Percentiles rank a stretch among this genome's conserved stretches.
phyloP scores from a whole-genome alignment of 2,113 vertebrate genomes.

The Plecotus auritus region DNA sequence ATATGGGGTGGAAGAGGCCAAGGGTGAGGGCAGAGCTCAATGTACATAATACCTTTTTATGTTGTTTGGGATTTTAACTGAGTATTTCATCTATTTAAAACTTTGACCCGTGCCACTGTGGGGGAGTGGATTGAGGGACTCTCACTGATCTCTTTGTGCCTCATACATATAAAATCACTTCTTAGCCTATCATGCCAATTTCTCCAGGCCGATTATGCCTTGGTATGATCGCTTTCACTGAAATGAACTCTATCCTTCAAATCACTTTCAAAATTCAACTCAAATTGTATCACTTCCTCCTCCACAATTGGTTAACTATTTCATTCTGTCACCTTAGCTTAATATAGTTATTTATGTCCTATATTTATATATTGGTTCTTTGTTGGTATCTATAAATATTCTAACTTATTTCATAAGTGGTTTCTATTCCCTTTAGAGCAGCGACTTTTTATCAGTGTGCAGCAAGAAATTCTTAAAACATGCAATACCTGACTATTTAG shows the following conservation, averaged over 20 bases:
- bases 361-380: not conserved
- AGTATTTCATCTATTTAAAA: not conserved
- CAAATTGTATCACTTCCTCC: not conserved
- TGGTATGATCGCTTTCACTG: not conserved
- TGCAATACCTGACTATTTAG: not conserved
- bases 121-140: not conserved
- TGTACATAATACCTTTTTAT: not conserved
- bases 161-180: not conserved
- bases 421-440: slow-evolving; percentile 1
- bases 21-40: not conserved
- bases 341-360: not conserved
- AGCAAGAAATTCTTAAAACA: not conserved
- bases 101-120: not conserved
- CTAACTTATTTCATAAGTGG: slow-evolving; percentile 33
- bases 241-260: not conserved
- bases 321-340: slow-evolving; percentile 14
- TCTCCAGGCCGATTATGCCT: not conserved
- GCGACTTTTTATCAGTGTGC: not conserved
- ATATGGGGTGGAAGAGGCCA: not conserved
- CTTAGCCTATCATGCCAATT: not conserved
- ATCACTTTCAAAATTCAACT: slow-evolving; percentile 32
- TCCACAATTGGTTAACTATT: not conserved
- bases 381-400: not conserved
- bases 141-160: not conserved
- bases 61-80: not conserved